phyloP scores from a whole-genome alignment of 1,140 invertebrate genomes.

The Drosophila tsacasi region DNA sequence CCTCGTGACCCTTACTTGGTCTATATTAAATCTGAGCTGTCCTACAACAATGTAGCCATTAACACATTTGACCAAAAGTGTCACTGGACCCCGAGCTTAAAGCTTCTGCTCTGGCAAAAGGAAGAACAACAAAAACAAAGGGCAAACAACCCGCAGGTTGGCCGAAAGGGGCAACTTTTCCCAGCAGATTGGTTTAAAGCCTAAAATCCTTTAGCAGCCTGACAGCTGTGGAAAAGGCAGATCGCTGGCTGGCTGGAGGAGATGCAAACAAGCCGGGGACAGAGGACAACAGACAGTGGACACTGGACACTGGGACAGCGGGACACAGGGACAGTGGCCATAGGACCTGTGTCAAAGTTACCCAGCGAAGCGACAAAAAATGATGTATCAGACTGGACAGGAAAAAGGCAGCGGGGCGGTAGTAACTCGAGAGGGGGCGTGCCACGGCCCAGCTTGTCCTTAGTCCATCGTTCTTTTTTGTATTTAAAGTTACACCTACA shows the following conservation, averaged over 20 bases:
- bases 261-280: constrained; percentile 46
- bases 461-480: constrained; percentile 44
- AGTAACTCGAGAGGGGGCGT: constrained; percentile 8
- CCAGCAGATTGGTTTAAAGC: constrained; percentile 64
- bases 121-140: constrained; percentile 4
- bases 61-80: constrained; percentile 63
- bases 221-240: constrained; percentile 47
- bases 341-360: constrained; percentile 66
- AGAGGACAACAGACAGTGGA: constrained; percentile 1
- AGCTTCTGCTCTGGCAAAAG: constrained; percentile 19
- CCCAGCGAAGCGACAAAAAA: constrained; percentile 73
- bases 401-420: constrained; percentile 14
- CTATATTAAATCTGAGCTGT: constrained; percentile 61
- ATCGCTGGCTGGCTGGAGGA: constrained; percentile 17
- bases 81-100: constrained; percentile 37
- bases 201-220: constrained; percentile 65
- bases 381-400: constrained; percentile 63
- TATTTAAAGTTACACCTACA: constrained; percentile 74
- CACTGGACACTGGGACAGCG: neutral
- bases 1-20: constrained; percentile 5
- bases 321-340: constrained; percentile 23
- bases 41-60: constrained; percentile 65
- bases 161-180: constrained; percentile 42
- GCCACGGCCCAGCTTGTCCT: constrained; percentile 32
- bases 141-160: constrained; percentile 32